A percentile compares a stretch with the other conserved stretches of the same genome.
These are phyloP conservation scores for Spatulosminthurus flaviceps DNA, from an alignment of 2,888 invertebrate genomes.

Conservation along the genomic window DNA sequence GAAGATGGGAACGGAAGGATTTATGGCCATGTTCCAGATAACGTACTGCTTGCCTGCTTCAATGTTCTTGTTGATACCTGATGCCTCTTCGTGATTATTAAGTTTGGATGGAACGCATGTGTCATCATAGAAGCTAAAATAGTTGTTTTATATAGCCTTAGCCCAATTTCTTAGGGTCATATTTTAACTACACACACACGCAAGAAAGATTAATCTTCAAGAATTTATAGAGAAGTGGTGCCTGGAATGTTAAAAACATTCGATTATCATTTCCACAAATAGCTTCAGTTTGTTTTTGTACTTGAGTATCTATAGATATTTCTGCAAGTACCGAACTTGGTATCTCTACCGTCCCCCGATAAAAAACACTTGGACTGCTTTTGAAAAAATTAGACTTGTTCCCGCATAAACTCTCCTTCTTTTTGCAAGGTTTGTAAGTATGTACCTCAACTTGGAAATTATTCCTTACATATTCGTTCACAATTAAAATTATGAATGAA, in stretches of 20 bases:
- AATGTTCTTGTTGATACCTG: constrained; percentile 14
- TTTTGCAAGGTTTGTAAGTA: too few species aligned
- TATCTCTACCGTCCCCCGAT: too few species aligned
- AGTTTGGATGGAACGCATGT: constrained; percentile 7
- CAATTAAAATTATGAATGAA: not conserved
- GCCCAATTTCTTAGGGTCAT: constrained; percentile 2
- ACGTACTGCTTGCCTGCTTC: constrained; percentile 12
- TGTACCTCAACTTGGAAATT: not conserved
- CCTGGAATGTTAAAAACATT: constrained; percentile 3
- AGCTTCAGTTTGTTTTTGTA: not conserved
- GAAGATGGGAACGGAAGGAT: constrained; percentile 18
- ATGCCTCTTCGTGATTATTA: constrained; percentile 2
- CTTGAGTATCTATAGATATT: not conserved
- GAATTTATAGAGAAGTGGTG: not conserved
- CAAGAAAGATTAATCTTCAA: constrained; percentile 9
- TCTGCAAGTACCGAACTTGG: too few species aligned
- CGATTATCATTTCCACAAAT: constrained; percentile 8
- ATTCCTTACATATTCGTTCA: not conserved
- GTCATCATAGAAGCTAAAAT: constrained; percentile 2
- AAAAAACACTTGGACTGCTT: too few species aligned
- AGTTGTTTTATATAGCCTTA: not conserved
- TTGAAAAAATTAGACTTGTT: too few species aligned
- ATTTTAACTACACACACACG: not conserved
- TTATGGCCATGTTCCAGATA: constrained; percentile 18
- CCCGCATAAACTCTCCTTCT: too few species aligned